These are phyloP conservation scores for Drosophila atripex DNA, from an alignment of 2,888 invertebrate genomes.

Conservation along the genomic window DNA sequence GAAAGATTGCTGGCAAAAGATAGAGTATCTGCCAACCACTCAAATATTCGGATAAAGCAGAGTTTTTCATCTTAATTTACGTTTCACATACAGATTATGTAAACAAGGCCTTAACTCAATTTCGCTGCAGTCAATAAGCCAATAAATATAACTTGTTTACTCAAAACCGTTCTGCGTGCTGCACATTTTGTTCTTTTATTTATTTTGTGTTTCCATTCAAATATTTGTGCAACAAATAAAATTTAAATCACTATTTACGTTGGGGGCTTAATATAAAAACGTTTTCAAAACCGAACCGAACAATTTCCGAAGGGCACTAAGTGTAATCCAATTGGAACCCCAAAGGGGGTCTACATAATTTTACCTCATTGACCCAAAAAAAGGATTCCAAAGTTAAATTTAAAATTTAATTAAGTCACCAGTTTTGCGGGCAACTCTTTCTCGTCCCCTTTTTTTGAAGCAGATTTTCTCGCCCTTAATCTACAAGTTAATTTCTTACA, in stretches of 20 bases:
- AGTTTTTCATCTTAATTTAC: neutral
- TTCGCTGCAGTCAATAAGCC: neutral
- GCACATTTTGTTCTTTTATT: neutral
- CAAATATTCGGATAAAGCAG: neutral
- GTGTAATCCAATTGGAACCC: constrained; percentile 6
- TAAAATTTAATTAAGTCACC: constrained; percentile 31
- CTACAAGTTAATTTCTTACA: constrained; percentile 74
- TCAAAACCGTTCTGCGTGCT: neutral
- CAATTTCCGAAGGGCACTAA: neutral
- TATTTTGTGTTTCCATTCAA: neutral
- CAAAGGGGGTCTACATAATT: neutral
- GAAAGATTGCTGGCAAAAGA: neutral
- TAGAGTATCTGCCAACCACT: neutral
- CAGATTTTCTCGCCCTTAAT: constrained; percentile 12
- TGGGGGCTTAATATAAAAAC: neutral
- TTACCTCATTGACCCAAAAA: neutral
- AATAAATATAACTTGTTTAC: constrained; percentile 2
- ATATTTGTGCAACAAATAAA: constrained; percentile 1
- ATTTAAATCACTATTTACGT: neutral
- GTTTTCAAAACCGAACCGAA: neutral
- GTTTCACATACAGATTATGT: neutral
- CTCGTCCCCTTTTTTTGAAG: constrained; percentile 3
- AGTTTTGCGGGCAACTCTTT: constrained; percentile 28
- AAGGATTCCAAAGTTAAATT: constrained; percentile 16
- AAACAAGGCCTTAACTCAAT: constrained; percentile 2